Percentiles rank a stretch among this genome's conserved stretches.
Conservation (phyloP, 1,140 invertebrate genomes). For the Xylocopa sonorina region DNA sequence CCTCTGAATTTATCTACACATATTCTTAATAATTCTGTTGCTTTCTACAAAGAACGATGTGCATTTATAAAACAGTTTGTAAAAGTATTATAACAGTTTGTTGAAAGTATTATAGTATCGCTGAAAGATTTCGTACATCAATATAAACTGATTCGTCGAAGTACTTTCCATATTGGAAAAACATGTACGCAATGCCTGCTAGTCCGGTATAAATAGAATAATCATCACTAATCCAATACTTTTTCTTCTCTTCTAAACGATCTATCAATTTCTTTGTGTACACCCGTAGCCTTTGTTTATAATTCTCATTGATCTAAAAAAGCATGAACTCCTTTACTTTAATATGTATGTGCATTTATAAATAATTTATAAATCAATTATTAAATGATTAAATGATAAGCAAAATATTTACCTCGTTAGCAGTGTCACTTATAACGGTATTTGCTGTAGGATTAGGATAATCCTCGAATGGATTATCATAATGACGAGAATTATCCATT, state of each 20-base stretch:
- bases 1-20: constrained; percentile 79
- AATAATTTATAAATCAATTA: constrained; percentile 18
- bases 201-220: constrained; percentile 82
- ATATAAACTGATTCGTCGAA: constrained; percentile 65
- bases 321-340: constrained; percentile 27
- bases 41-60: constrained; percentile 75
- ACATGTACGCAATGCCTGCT: constrained; percentile 83
- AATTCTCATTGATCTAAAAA: constrained; percentile 68
- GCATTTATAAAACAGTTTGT: constrained; percentile 46
- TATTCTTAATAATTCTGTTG: constrained; percentile 79
- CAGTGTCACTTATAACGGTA: constrained; percentile 47
- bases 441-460: constrained; percentile 45
- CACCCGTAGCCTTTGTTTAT: constrained; percentile 59
- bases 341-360: constrained; percentile 8
- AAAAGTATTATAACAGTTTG: constrained; percentile 6
- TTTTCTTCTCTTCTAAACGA: constrained; percentile 67
- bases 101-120: not conserved
- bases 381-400: not conserved
- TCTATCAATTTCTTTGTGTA: constrained; percentile 62
- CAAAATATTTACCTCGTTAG: constrained; percentile 45
- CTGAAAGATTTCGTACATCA: constrained; percentile 50
- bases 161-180: constrained; percentile 80
- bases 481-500: constrained; percentile 59
- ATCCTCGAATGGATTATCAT: constrained; percentile 68
- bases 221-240: constrained; percentile 74